Evolutionary conservation across 1,140 invertebrate species (phyloP), one percentile per base, ranked within the genome.

Genomic region (Tenebrio molitor): DNA sequence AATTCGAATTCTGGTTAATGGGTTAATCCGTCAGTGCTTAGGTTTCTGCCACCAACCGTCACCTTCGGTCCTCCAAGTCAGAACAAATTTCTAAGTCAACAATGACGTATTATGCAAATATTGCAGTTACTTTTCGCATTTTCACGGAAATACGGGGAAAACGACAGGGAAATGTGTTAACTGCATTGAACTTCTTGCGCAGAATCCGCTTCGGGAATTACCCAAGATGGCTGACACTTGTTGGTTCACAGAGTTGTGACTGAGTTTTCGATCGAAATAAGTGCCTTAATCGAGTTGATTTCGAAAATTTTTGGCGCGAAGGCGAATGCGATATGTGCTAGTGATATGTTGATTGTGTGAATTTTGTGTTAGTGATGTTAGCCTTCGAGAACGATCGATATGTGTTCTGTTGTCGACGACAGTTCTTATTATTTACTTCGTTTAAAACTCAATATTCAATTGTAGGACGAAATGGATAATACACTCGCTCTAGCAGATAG

Each of bases 151-250:
- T 29, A 6, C 12, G 23, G 23, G n/a, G n/a, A n/a, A n/a, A n/a
- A n/a, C n/a, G n/a, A n/a, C n/a, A n/a, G n/a, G n/a, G 19, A 58
- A 58, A 58, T 58, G 19, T 29, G 6, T 25, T 12, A n/a, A 39
- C 12, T 58, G 12, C 50, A 14, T 3, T 7, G 21, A 2, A 4
- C 6, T 1, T 1, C 4, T 4, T 58, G 50, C 50, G 50, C 50
- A 58, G 50, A 58, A 25, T 25, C 23, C 10, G 12, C 21, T 29
- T 29, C 21, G 50, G 50, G 50, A 58, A 58, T 53, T 58, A 50
- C 21, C 46, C 77, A 81, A 81, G 71, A 81, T 81, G 78, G 79
- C 79, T 79, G 78, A 79, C 79, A 79, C 78, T 81, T 81, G 79
- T 81, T 81, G 79, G 79, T 78, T 65, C 72, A 53, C 16, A 12